phyloP scores from a whole-genome alignment of 1,140 invertebrate genomes.

The Formica selysi region DNA sequence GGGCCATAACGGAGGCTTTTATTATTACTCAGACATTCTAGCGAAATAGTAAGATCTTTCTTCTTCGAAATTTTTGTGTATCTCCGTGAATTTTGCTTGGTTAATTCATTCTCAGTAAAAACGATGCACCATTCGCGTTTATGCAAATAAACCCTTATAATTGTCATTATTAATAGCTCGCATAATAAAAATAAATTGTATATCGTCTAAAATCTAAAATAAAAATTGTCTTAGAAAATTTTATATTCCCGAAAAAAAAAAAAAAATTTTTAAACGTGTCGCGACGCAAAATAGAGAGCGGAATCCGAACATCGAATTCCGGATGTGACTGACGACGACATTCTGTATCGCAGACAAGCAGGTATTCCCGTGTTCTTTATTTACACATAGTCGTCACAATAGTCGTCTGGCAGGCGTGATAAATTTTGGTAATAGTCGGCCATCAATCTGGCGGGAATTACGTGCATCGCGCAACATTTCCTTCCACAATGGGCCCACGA shows the following conservation, averaged over 20 bases:
- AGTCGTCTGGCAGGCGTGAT: conserved; percentile 78
- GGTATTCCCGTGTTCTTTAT: conserved; percentile 67
- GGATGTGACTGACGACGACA: conserved; percentile 41
- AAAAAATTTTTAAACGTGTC: no score
- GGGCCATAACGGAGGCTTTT: conserved; percentile 73
- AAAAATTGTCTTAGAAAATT: no score
- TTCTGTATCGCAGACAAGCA: conserved; percentile 31
- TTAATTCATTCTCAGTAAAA: conserved; percentile 4
- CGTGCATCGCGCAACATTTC: conserved; percentile 72
- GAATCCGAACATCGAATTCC: conserved; percentile 2
- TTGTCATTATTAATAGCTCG: background rate
- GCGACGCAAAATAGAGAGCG: background rate
- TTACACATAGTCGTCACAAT: conserved; percentile 75
- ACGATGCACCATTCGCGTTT: no score
- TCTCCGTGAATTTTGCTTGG: conserved; percentile 57
- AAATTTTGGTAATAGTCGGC: conserved; percentile 82
- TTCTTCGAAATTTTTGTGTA: background rate
- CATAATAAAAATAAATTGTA: background rate
- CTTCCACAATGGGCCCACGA: conserved; percentile 74
- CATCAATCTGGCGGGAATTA: conserved; percentile 81
- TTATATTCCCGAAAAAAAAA: background rate
- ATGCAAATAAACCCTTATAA: conserved; percentile 46
- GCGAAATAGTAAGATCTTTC: background rate
- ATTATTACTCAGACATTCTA: conserved; percentile 62
- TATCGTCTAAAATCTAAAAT: background rate